Percentiles rank a stretch among this genome's conserved stretches.
Evolutionary conservation across 2,113 vertebrate species (phyloP).

Genomic region (Falcunculus frontatus): DNA sequence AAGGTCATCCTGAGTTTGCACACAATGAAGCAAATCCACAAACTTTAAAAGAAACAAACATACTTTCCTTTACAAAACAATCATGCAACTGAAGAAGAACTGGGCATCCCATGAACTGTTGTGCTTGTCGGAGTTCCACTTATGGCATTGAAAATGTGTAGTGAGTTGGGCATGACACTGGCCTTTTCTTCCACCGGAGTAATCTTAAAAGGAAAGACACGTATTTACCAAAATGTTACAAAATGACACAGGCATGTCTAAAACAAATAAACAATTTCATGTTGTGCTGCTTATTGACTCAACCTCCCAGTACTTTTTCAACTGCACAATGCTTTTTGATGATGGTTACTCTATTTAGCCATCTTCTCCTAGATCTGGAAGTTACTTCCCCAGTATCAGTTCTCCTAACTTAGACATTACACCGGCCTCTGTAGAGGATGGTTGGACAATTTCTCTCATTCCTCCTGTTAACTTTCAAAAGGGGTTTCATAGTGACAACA

Average conservation of each 20-base stretch:
- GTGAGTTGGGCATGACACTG: slow-evolving; percentile 85
- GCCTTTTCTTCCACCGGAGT: slow-evolving; percentile 89
- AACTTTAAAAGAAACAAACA: not conserved
- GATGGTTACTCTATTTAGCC: not conserved
- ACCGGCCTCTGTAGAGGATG: not conserved
- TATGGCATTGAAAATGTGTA: slow-evolving; percentile 98
- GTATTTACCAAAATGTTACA: not conserved
- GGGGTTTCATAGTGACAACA: not conserved
- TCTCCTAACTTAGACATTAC: not conserved
- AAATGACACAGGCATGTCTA: not conserved
- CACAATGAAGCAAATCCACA: slow-evolving; percentile 49
- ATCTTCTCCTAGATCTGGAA: not conserved
- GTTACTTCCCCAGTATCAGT: not conserved
- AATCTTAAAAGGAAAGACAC: slow-evolving; percentile 77
- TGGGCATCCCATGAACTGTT: slow-evolving; percentile 91
- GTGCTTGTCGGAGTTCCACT: slow-evolving; percentile 94
- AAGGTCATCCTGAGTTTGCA: slow-evolving; percentile 76
- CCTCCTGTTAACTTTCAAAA: not conserved
- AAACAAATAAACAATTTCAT: not conserved
- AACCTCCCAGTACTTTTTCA: not conserved
- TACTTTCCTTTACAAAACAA: not conserved
- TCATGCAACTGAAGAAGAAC: slow-evolving; percentile 93
- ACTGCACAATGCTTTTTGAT: not conserved
- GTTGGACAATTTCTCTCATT: not conserved
- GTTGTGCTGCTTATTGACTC: rapidly evolving